These are phyloP conservation scores for Rhinella marina DNA, from an alignment of 2,797 vertebrate genomes.

Conservation along the genomic window DNA sequence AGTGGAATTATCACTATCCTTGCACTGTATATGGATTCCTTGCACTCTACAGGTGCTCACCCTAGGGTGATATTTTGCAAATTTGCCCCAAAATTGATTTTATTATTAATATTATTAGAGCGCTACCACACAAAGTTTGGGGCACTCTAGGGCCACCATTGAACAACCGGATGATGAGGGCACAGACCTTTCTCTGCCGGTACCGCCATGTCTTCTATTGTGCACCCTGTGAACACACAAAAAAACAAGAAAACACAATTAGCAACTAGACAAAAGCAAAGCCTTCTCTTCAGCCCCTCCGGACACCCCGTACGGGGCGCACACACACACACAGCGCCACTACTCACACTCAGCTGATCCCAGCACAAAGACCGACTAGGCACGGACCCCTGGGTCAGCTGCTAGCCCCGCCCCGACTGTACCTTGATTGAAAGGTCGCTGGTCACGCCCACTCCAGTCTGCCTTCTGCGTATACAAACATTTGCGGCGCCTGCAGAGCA, in stretches of 20 bases:
- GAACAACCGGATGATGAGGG: not conserved
- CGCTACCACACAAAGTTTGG: not conserved
- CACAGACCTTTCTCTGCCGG: constrained; percentile 57
- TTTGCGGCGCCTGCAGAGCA: not conserved
- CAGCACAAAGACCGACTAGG: no score
- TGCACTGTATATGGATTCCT: no score
- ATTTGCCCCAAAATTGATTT: no score
- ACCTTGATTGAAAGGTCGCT: not conserved
- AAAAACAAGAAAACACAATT: not conserved
- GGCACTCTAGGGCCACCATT: no score
- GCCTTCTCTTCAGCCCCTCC: no score
- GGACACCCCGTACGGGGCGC: not conserved
- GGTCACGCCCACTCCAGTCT: not conserved
- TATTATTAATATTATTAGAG: no score
- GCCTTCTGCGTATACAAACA: not conserved
- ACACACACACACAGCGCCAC: no score
- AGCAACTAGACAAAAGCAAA: not conserved
- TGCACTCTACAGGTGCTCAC: no score
- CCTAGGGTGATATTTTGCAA: no score
- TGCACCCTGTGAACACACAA: not conserved
- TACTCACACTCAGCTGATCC: not conserved
- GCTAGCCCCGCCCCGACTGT: not conserved
- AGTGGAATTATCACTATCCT: no score
- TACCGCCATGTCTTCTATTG: constrained; percentile 28
- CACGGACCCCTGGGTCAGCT: not conserved